phyloP scores from a whole-genome alignment of 2,888 invertebrate genomes.

The Eurois occulta region DNA sequence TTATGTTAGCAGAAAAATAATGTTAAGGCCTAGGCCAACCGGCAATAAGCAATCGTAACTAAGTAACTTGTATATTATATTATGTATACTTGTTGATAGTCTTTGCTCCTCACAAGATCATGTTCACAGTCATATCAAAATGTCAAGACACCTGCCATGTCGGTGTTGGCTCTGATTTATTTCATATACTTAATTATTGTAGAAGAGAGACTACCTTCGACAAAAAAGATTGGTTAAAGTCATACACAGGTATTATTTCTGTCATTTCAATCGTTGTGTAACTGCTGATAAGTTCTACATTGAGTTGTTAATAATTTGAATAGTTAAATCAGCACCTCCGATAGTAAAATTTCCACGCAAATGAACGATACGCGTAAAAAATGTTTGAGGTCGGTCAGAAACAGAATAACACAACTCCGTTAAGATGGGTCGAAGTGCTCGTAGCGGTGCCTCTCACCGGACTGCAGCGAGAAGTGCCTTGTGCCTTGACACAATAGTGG shows the following conservation, averaged over 20 bases:
- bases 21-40: conserved; percentile 1
- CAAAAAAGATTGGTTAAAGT: background rate
- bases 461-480: conserved; percentile 54
- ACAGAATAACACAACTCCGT: conserved; percentile 31
- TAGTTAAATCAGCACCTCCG: background rate
- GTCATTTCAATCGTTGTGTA: background rate
- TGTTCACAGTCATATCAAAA: conserved; percentile 16
- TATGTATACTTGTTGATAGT: background rate
- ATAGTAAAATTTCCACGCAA: conserved; percentile 9
- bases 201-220: background rate
- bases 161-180: background rate
- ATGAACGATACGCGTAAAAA: background rate
- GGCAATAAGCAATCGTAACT: background rate
- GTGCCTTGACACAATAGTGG: conserved; percentile 64
- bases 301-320: background rate
- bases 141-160: conserved; percentile 8
- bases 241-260: background rate
- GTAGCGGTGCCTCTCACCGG: conserved; percentile 42
- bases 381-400: conserved; percentile 35
- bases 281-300: background rate
- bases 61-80: background rate
- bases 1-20: background rate
- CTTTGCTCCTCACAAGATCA: conserved; percentile 25
- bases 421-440: conserved; percentile 6
- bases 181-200: background rate